Conservation (phyloP, 2,113 vertebrate species). For the Hypocryptadius cinnamomeus region DNA sequence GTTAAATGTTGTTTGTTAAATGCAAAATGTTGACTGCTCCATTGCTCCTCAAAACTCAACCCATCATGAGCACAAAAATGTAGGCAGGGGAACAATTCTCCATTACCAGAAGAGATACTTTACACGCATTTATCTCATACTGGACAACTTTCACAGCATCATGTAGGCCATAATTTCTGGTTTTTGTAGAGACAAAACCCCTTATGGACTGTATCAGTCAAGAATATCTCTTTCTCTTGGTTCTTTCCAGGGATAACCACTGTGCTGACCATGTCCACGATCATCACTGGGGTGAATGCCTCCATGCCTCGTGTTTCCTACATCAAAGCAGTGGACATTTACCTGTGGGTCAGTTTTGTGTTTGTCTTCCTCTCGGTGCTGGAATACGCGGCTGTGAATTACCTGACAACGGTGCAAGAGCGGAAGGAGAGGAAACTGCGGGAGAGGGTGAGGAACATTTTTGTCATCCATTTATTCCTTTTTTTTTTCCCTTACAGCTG, state of each 20-base stretch:
- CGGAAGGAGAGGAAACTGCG: constrained; percentile 79
- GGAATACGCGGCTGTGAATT: constrained; percentile 92
- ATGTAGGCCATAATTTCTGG: background rate
- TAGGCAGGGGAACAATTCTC: background rate
- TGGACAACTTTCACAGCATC: background rate
- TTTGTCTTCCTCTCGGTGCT: constrained; percentile 97
- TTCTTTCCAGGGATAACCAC: constrained; percentile 77
- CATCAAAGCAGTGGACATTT: constrained; percentile 96
- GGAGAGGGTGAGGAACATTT: constrained; percentile 70
- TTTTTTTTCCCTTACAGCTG: background rate
- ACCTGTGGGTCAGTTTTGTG: constrained; percentile 98
- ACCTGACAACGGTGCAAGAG: constrained; percentile 89
- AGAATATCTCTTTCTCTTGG: background rate
- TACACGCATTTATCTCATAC: background rate
- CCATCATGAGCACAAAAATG: background rate
- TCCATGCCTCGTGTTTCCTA: constrained; percentile 98
- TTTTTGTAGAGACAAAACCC: background rate
- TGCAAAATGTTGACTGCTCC: background rate
- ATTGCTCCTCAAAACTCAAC: background rate
- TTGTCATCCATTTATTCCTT: background rate
- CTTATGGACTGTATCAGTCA: background rate
- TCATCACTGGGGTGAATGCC: constrained; percentile 93
- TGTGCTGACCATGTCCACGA: constrained; percentile 77
- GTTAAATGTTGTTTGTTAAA: background rate
- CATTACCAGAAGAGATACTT: background rate